phyloP scores from a whole-genome alignment of 2,113 vertebrate genomes.

The Lontra canadensis region DNA sequence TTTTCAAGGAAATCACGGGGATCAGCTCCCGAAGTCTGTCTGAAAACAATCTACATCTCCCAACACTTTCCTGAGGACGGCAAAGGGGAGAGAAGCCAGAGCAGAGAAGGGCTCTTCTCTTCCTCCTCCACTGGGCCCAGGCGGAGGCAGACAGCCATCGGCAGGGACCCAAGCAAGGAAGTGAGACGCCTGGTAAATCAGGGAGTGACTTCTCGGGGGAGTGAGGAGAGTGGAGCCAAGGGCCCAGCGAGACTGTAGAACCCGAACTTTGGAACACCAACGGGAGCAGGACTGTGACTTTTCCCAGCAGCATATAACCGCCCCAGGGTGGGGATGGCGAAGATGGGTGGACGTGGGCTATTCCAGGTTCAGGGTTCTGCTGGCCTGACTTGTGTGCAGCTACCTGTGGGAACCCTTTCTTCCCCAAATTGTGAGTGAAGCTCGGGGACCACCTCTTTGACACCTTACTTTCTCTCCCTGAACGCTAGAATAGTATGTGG shows the following conservation, averaged over 20 bases:
- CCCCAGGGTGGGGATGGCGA: background rate
- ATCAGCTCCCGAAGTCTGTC: background rate
- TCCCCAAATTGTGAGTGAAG: background rate
- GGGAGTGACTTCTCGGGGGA: background rate
- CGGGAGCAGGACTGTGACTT: too few species aligned
- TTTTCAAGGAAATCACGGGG: background rate
- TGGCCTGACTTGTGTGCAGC: background rate
- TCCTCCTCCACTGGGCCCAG: background rate
- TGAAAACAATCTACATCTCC: background rate
- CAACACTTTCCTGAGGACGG: background rate
- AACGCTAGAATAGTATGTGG: background rate
- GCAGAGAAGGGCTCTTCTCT: background rate
- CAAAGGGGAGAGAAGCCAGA: background rate
- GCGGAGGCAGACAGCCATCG: background rate
- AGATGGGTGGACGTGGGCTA: background rate
- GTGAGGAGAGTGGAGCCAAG: background rate
- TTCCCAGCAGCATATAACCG: rapidly evolving
- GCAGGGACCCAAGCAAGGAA: background rate
- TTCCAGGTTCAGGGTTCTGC: background rate
- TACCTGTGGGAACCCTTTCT: background rate
- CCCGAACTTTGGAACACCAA: rapidly evolving
- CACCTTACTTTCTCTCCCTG: background rate
- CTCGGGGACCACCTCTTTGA: too few species aligned
- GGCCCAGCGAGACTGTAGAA: background rate
- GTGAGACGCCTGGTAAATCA: background rate